Conservation (phyloP, 2,888 invertebrate species). For the Heliconius erato region DNA sequence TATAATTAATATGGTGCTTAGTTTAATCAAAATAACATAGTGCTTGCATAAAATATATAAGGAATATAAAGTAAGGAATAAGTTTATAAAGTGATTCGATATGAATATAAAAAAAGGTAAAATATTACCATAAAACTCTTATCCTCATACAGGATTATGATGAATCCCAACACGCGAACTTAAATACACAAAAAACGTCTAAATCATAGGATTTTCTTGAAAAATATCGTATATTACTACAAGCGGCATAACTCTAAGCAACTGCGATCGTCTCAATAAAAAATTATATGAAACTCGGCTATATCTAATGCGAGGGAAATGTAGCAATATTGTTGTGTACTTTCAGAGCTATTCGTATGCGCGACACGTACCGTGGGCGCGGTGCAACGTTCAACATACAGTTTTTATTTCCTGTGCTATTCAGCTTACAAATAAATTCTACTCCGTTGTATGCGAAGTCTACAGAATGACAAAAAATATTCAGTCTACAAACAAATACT, state of each 20-base stretch:
- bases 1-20: no score
- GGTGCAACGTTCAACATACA: conserved; percentile 43
- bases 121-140: no score
- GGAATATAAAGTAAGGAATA: not conserved
- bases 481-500: conserved; percentile 11
- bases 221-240: not conserved
- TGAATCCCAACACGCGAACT: not conserved
- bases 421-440: conserved; percentile 39
- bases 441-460: conserved; percentile 20
- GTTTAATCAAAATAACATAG: not conserved
- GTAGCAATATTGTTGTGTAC: conserved; percentile 39
- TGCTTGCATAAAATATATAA: not conserved
- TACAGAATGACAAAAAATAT: conserved; percentile 12
- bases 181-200: not conserved
- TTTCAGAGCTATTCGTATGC: conserved; percentile 44
- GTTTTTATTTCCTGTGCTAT: conserved; percentile 45
- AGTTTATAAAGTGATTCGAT: no score
- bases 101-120: no score
- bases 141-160: not conserved
- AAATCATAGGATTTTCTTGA: not conserved
- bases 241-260: not conserved
- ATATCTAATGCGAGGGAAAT: conserved; percentile 32
- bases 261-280: conserved; percentile 33
- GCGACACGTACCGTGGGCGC: conserved; percentile 44
- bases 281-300: conserved; percentile 28